phyloP scores from a whole-genome alignment of 2,113 vertebrate species.

The Nothoprocta pentlandii region DNA sequence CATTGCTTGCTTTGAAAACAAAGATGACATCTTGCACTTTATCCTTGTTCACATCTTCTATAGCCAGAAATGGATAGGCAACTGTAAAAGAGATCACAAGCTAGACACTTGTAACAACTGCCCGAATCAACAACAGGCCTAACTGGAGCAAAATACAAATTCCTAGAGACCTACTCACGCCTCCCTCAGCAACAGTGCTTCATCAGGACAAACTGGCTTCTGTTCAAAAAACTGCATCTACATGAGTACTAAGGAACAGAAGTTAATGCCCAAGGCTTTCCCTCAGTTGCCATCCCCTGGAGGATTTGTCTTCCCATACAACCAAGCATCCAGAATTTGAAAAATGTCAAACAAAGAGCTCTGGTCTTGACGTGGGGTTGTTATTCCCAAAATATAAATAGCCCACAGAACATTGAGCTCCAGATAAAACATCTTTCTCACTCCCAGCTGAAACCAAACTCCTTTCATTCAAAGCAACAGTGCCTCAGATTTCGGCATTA shows the following conservation, averaged over 20 bases:
- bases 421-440: not conserved
- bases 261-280: constrained; percentile 24
- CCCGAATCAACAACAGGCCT: not conserved
- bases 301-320: constrained; percentile 24
- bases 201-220: not conserved
- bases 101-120: not conserved
- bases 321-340: constrained; percentile 14
- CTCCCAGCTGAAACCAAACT: not conserved
- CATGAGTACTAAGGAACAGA: not conserved
- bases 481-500: not conserved
- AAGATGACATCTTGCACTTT: constrained; percentile 90
- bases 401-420: not conserved
- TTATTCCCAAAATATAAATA: not conserved
- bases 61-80: constrained; percentile 84
- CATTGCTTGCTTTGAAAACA: constrained; percentile 76
- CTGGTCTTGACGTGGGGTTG: not conserved
- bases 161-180: constrained; percentile 37
- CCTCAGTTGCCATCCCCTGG: not conserved
- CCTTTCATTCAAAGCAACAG: not conserved
- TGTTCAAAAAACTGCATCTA: not conserved
- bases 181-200: not conserved
- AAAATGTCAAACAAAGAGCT: not conserved
- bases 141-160: constrained; percentile 16
- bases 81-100: constrained; percentile 73
- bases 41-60: constrained; percentile 83